Base-by-base conservation (phyloP, 2,113 vertebrate species). In the Ageneiosus marmoratus region DNA sequence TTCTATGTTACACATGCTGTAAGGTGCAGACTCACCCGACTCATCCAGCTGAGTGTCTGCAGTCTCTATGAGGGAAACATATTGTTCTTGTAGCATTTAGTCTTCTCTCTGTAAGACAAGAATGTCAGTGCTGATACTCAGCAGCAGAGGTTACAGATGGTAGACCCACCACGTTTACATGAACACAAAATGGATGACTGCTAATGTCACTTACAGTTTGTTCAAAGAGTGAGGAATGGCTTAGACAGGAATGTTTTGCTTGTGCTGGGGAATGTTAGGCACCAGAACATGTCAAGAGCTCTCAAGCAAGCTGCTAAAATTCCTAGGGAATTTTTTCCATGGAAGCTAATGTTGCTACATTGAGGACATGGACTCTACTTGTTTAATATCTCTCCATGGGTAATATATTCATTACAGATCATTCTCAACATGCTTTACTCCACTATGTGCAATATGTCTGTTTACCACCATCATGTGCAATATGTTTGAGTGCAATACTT, bases 161-260 rank as follows among this genome's bases (percentile, higher is more conserved):
- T 50, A 77, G 16, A 24, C 51, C 51, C 20, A 56, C n/a, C n/a
- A 20, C 27, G 1, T 37, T 73, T 18, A 81, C 5, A 11, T 32
- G 63, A 60, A 41, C 16, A 65, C 56, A 55, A 76, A 76, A 55
- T 70, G 10, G 0, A 46, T 46, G 41, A n/a, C 29, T 37, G 20
- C 37, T 62, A 29, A 75, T 37, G 58, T 75, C 29, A 41, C 81
- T 10, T 34, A 65, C 32, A 70, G 80, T 79, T 73, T 82, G 75
- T 32, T 53, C 55, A 62, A n/a, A 22, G 53, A 48, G 9, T 20
- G 62, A 76, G 44, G 58, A 50, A 55, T 18, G 27, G 15, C 48
- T 56, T 58, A 16, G 60, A 76, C 11, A 32, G 62, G 37, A 63
- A 53, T 32, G 44, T 44, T 69, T 81, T n/a, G 37, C 82, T 78